phyloP scores from a whole-genome alignment of 2,797 vertebrate species.

The Sebastes hopkinsi region DNA sequence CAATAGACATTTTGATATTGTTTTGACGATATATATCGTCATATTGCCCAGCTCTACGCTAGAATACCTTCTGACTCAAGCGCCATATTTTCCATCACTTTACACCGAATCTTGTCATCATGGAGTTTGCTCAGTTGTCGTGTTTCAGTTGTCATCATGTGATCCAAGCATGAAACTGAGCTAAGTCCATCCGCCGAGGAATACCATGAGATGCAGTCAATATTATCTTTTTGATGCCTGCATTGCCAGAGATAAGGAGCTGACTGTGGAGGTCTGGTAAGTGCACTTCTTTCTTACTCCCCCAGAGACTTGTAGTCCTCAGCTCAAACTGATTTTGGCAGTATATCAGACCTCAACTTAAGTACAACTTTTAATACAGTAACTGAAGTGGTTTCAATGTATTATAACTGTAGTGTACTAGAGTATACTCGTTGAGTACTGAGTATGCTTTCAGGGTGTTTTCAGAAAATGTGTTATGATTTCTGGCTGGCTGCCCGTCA shows the following conservation, averaged over 20 bases:
- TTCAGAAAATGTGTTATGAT: not conserved
- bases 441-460: not conserved
- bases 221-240: not conserved
- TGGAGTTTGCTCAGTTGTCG: not conserved
- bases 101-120: not conserved
- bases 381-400: not conserved
- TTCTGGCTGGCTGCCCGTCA: slow-evolving; percentile 7
- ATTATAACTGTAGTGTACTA: not conserved
- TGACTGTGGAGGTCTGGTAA: not conserved
- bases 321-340: too few relatives aligned
- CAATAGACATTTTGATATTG: too few relatives aligned
- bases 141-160: not conserved
- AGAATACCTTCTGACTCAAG: not conserved
- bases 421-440: not conserved
- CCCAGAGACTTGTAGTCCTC: too few relatives aligned
- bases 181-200: not conserved
- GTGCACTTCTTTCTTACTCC: not conserved
- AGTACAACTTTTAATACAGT: not conserved
- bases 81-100: not conserved
- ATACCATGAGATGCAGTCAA: not conserved
- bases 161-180: not conserved
- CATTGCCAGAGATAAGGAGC: not conserved
- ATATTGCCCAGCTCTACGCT: too few relatives aligned
- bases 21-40: too few relatives aligned
- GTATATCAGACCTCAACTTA: not conserved